Evolutionary conservation across 2,113 vertebrate species (phyloP), one percentile per base, ranked within the genome.

Genomic region (Polypterus bichir): DNA sequence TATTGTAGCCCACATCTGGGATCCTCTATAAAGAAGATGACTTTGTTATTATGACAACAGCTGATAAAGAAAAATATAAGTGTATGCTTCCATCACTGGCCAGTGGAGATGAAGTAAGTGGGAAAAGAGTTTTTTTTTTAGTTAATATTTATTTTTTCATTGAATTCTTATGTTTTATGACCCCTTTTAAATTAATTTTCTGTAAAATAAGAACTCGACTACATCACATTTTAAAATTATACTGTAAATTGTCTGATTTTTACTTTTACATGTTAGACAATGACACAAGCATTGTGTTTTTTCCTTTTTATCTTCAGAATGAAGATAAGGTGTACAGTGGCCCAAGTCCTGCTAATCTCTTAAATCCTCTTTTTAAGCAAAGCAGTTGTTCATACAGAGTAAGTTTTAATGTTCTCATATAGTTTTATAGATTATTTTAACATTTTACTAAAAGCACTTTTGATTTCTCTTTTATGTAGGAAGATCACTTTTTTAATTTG

Each of bases 301-400:
- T 27, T 27, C 27, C 9, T 49, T 5, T 67, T 67, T 58, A 48
- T 45, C 63, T 7, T 77, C 69, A 97, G 94, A 88, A 90, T 78
- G 86, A 92, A 68, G 84, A 89, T 10, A 91, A 87, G 63, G 88
- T 86, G n/a, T 98, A 98, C 53, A 79, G 69, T 45, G 96, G 94
- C 4, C 92, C 85, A 9, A 76, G 67, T 73, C 92, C 97, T 27
- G 81, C 73, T 62, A 81, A 85, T 8, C 79, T 98, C 11, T 81
- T 98, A 66, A 92, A 96, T 51, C 91, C 93, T 6, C 82, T 99
- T 3, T 98, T 99, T 77, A 98, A 93, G 72, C 91, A 94, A 77
- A 97, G 88, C 79, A 99, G 94, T 83, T 99, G 97, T 77, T 99
- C 97, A 3, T 98, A 97, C 65, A 88, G 94, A 82, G 96, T 97